phyloP scores from a whole-genome alignment of 2,888 invertebrate species.

The Lottia gigantea region DNA sequence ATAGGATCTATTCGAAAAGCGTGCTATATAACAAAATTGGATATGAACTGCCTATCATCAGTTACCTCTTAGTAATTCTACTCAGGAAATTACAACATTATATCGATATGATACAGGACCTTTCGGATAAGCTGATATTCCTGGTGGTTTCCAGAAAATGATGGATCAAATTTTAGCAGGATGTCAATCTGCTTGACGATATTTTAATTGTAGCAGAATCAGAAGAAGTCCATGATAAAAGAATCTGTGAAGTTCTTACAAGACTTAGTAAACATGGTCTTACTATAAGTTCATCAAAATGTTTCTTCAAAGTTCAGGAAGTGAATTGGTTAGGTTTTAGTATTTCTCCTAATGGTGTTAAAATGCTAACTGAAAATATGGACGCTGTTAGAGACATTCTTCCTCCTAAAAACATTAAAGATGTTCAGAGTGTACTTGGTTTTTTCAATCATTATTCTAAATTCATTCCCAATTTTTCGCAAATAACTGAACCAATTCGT shows the following conservation, averaged over 20 bases:
- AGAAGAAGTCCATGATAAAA: neutral
- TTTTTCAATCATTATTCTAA: conserved; percentile 1
- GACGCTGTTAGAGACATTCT: neutral
- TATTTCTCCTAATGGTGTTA: neutral
- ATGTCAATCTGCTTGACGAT: neutral
- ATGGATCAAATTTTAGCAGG: neutral
- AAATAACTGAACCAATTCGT: neutral
- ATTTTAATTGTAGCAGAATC: conserved; percentile 2
- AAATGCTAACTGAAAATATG: neutral
- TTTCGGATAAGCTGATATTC: neutral
- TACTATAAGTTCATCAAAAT: neutral
- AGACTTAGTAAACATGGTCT: neutral
- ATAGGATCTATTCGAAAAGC: neutral
- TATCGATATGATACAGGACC: neutral
- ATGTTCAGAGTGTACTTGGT: neutral
- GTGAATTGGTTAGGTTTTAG: conserved; percentile 2
- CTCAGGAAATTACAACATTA: neutral
- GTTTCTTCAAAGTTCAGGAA: neutral
- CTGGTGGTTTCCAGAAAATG: neutral
- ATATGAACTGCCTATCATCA: conserved; percentile 7
- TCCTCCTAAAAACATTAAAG: neutral
- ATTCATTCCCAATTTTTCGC: neutral
- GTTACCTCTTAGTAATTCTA: neutral
- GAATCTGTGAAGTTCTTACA: conserved; percentile 1
- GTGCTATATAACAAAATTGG: neutral